Evolutionary conservation across 2,113 vertebrate genomes (phyloP), one percentile per base, ranked within the genome.

Genomic region (Albula goreensis): DNA sequence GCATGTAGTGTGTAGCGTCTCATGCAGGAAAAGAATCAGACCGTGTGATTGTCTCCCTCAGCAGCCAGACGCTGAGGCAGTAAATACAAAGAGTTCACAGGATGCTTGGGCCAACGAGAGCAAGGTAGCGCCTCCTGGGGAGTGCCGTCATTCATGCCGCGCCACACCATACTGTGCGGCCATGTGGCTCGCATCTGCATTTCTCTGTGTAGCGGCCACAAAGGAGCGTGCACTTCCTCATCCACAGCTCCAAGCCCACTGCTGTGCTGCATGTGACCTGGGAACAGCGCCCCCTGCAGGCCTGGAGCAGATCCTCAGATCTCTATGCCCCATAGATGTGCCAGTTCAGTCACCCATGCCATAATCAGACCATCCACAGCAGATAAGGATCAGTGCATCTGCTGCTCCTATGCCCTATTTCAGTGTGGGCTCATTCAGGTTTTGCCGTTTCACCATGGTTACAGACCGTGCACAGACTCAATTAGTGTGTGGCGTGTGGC

Each of bases 81-180:
- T 12, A 85, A 85, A 92, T 80, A 90, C 80, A 91, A 90, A 93
- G 88, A 87, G 88, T 80, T 88, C 91, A 12, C 89, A 82, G 89
- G 95, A 95, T 91, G 88, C 95, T 91, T 95, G 95, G 95, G 95
- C 87, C 81, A 15, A 50, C 86, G 78, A 95, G 93, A 87, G 91
- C 95, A 96, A 96, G 95, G 95, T 96, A 95, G 95, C 91, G 93
- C 91, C 63, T 41, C 31, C 31, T 41, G 31, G 31, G 31, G 31
- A 41, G 31, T 41, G 31, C 31, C 86, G 74, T 13, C 74, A 84
- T 86, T 88, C 80, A 82, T 85, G 51, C 7, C 49, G 53, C 78
- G 89, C 51, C 74, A 52, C 85, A 81, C 91, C 84, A 3, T 13
- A 22, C 85, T 87, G 90, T 89, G 77, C 88, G 31, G 31, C 31